Base-by-base conservation (phyloP, 2,113 vertebrate genomes). In the Vulpes vulpes region DNA sequence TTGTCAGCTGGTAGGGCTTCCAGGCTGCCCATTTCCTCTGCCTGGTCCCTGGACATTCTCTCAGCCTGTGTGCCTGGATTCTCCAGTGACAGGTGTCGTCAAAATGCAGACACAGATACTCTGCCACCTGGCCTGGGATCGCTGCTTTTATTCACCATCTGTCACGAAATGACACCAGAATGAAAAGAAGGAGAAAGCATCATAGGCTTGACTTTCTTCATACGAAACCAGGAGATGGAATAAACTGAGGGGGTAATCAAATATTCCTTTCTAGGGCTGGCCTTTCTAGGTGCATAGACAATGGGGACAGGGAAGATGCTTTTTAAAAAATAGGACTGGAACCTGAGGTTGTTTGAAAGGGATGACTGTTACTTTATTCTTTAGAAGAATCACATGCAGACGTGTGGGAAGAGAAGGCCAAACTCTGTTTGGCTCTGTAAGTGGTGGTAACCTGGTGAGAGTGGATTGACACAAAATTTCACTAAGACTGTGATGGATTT, bases 71-170 rank as follows among this genome's bases (percentile, higher is more conserved):
- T 35, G 69, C 73, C 60, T 59, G 38, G 60, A 79, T 76, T 92
- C 74, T 90, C 83, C 79, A 64, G 38, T 92, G 95, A 89, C 93
- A 97, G 85, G 76, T 96, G 92, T 59, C 90, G 85, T 89, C 87
- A 74, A 78, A 91, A 96, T 69, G 76, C 94, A 98, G 82, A 89
- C 55, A 91, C 32, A 12, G 22, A 97, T 60, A 97, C 73, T 65
- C 30, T 92, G 96, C 97, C 97, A 98, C 98, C 97, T 91, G 90
- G 90, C 89, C 53, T 35, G 82, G 59, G 86, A 82, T 92, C 74
- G 19, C 62, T 76, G 87, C 73, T 96, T 95, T 95, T 88, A 82
- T 78, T 92, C 79, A 93, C 98, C 98, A 98, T 97, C 98, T 98
- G 98, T 92, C 97, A 97, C 80, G 90, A 89, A 91, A 93, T 25